Base-by-base conservation (phyloP, 2,888 invertebrate genomes). In the Cinara cedri region DNA sequence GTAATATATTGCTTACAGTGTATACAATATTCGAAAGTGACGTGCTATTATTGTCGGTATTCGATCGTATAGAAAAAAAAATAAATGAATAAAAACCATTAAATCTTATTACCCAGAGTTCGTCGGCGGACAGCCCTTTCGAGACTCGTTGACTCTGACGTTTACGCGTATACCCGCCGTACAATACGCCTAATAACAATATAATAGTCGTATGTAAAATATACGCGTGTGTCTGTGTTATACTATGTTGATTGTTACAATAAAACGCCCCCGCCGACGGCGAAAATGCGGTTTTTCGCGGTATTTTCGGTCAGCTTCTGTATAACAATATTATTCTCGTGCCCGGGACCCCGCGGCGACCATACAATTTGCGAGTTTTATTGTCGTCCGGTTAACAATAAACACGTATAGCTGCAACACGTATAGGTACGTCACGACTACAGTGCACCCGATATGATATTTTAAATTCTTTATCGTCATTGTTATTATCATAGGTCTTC, bases 21-120 rank as follows among this genome's bases (percentile, higher is more conserved):
- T n/a, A n/a, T n/a, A n/a, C n/a, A n/a, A n/a, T n/a, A n/a, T n/a
- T n/a, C n/a, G n/a, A n/a, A n/a, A n/a, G n/a, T n/a, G n/a, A n/a
- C n/a, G n/a, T n/a, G n/a, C n/a, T n/a, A n/a, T n/a, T n/a, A n/a
- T n/a, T n/a, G n/a, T n/a, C n/a, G n/a, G n/a, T n/a, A n/a, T n/a
- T n/a, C n/a, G n/a, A n/a, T n/a, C n/a, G n/a, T n/a, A n/a, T n/a
- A n/a, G n/a, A n/a, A n/a, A n/a, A n/a, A n/a, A n/a, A n/a, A n/a
- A n/a, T n/a, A n/a, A n/a, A n/a, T n/a, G n/a, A 34, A 42, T 16
- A 44, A 66, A 72, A 55, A 55, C 44, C 72, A 60, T 57, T 72
- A 60, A 72, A 72, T 72, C 72, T 60, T 60, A 34, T 34, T 34
- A 34, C 6, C n/a, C n/a, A n/a, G n/a, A 60, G n/a, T 13, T 46